A percentile compares a stretch with the other conserved stretches of the same genome.
phyloP scores from a whole-genome alignment of 2,888 invertebrate genomes.

The Lordiphosa fenestrarum region DNA sequence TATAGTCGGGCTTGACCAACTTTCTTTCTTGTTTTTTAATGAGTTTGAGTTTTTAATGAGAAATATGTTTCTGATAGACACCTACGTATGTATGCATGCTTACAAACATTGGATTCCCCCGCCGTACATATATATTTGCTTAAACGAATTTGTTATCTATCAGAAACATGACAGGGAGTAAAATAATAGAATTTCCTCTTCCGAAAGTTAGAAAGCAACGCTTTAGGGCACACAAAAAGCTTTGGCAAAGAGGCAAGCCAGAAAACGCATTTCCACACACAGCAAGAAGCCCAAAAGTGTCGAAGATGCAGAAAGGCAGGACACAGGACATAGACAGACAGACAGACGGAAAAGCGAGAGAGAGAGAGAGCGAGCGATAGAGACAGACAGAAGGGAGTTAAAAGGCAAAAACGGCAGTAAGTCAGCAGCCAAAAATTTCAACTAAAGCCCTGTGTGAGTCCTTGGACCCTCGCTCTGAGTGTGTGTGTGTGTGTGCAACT shows the following conservation, averaged over 20 bases:
- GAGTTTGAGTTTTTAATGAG: neutral
- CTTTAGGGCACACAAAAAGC: conserved; percentile 27
- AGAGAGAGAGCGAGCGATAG: conserved; percentile 18
- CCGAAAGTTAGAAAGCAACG: conserved; percentile 12
- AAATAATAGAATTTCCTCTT: conserved; percentile 35
- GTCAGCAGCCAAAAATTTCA: conserved; percentile 29
- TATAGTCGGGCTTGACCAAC: too few species aligned
- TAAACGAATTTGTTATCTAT: conserved; percentile 43
- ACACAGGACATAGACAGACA: conserved; percentile 8
- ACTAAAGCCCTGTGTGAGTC: conserved; percentile 6
- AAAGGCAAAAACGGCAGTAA: conserved; percentile 18
- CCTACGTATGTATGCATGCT: conserved; percentile 2
- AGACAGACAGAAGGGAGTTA: conserved; percentile 8
- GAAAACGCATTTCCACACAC: conserved; percentile 29
- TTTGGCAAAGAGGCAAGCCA: conserved; percentile 16
- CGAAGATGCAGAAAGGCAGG: conserved; percentile 36
- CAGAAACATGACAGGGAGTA: conserved; percentile 32
- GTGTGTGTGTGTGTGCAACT: conserved; percentile 24
- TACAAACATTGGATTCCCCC: conserved; percentile 4
- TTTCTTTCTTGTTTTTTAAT: too few species aligned
- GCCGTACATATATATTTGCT: conserved; percentile 23
- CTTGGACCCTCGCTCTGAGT: neutral
- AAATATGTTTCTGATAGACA: neutral
- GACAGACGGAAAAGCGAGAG: neutral
- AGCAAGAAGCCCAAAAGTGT: conserved; percentile 29